phyloP scores from a whole-genome alignment of 1,140 invertebrate species.

The Drosophila paulistorum region DNA sequence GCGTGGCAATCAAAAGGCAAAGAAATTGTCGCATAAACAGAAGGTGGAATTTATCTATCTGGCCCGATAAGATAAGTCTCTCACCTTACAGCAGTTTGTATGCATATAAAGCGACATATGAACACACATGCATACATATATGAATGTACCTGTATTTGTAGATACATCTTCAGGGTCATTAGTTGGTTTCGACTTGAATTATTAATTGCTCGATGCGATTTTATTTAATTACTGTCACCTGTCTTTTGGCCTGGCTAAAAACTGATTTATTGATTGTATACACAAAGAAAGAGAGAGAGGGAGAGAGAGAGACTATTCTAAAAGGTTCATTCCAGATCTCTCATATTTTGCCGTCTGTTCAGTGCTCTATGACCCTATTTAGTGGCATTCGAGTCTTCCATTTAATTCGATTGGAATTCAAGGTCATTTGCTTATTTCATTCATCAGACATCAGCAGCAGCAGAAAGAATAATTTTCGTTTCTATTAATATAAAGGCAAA shows the following conservation, averaged over 20 bases:
- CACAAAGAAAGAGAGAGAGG: background rate
- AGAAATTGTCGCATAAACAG: slow-evolving; percentile 58
- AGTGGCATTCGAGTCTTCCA: background rate
- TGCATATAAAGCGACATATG: no score
- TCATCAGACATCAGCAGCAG: slow-evolving; percentile 2
- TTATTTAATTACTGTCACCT: slow-evolving; percentile 40
- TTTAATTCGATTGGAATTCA: slow-evolving; percentile 11
- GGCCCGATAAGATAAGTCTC: slow-evolving; percentile 32
- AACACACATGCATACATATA: background rate
- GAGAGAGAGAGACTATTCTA: background rate
- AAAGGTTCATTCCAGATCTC: no score
- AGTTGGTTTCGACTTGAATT: slow-evolving; percentile 32
- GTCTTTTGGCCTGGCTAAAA: background rate
- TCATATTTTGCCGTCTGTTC: no score
- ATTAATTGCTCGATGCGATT: slow-evolving; percentile 55
- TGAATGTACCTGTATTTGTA: background rate
- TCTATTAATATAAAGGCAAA: slow-evolving; percentile 6
- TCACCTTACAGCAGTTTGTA: slow-evolving; percentile 2
- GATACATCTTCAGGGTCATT: slow-evolving; percentile 1
- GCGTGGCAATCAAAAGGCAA: slow-evolving; percentile 56
- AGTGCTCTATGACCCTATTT: slow-evolving; percentile 1
- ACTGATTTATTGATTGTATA: slow-evolving; percentile 37
- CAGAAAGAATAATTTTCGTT: background rate
- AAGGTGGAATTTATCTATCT: slow-evolving; percentile 16
- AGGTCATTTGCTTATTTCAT: slow-evolving; percentile 18